Conservation (phyloP, 2,113 vertebrate genomes). For the Phaetusa simplex region DNA sequence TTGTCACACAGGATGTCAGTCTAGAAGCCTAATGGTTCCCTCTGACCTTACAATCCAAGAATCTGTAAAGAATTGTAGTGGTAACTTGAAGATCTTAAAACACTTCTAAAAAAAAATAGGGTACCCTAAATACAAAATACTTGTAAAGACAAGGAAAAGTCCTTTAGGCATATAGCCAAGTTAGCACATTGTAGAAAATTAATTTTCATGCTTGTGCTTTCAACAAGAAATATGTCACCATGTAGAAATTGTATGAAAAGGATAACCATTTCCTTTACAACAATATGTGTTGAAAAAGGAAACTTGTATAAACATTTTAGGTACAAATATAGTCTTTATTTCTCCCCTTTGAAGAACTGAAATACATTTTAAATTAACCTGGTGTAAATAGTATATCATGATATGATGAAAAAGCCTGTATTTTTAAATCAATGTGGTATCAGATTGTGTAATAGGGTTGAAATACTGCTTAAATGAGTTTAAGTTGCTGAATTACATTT, state of each 20-base stretch:
- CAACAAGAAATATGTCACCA: background rate
- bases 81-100: background rate
- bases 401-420: background rate
- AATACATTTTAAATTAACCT: background rate
- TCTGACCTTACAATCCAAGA: background rate
- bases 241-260: background rate
- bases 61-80: background rate
- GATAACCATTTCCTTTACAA: background rate
- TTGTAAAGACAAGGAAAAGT: background rate
- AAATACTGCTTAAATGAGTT: constrained; percentile 4
- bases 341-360: background rate
- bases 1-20: background rate
- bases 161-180: background rate
- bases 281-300: background rate
- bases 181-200: background rate
- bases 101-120: background rate
- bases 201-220: constrained; percentile 15
- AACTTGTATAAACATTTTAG: background rate
- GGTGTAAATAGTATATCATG: background rate
- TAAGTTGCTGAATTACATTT: background rate
- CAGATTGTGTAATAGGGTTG: background rate
- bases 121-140: background rate
- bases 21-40: background rate
- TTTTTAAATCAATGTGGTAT: background rate
- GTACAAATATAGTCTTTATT: background rate